Evolutionary conservation across 2,797 vertebrate genomes (phyloP), one percentile per base, ranked within the genome.

Genomic region (Otus scops): DNA sequence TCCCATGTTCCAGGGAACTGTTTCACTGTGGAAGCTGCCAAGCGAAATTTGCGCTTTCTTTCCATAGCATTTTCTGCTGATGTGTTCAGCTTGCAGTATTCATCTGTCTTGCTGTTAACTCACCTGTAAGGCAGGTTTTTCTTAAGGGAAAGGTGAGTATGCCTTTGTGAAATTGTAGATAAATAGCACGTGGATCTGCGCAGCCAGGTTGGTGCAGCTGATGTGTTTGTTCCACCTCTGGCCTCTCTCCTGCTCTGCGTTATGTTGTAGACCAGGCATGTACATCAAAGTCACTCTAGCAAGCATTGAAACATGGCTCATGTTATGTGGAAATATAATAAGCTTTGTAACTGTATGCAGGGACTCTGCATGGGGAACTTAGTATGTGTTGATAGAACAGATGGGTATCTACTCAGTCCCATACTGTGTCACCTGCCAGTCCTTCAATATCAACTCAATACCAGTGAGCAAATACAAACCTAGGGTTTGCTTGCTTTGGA

Each of bases 341-440:
- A 60, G 5, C 26, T 41, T 64, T 86, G 13, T 86, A 57, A 47
- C 1, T 1, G 14, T 20, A 1, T 36, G 13, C 17, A 56, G 28
- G 15, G 32, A 63, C 20, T 7, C n/a, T 77, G 60, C 48, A 13
- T 3, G 19, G 50, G 75, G 68, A 50, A 27, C 17, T 59, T 79
- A 4, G 13, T 51, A 2, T 22, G 22, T 28, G 38, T 5, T 54
- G 27, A 41, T 78, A 63, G 61, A 88, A 41, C 16, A 83, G n/a
- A 22, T 0, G 1, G 2, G 1, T 18, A 7, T 71, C 56, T 81
- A 0, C 19, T 64, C 22, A 17, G 39, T 38, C 24, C 22, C 6
- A 0, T 11, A 5, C 16, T 41, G 20, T 82, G 14, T 76, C 48
- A 36, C 24, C 56, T 87, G n/a, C 48, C 48, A 38, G 26, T 45